Conservation (phyloP, 2,888 invertebrate genomes). For the Synanthedon tipuliformis region DNA sequence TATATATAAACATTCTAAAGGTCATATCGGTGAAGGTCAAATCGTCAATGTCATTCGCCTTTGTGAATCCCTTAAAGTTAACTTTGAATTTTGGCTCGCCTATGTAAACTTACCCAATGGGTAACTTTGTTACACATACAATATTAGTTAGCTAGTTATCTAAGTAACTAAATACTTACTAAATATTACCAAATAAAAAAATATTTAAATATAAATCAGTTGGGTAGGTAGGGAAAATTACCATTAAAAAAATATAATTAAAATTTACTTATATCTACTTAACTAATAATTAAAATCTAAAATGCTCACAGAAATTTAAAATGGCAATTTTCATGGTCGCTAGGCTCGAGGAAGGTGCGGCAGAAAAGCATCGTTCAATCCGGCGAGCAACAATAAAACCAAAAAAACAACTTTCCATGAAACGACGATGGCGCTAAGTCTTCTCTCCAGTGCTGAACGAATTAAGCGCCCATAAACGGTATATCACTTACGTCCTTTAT, state of each 20-base stretch:
- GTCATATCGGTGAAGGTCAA: no score
- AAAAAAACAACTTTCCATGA: conserved; percentile 67
- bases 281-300: conserved; percentile 2
- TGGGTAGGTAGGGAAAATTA: no score
- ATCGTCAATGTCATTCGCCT: no score
- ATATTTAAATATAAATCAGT: not conserved
- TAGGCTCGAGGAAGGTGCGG: conserved; percentile 50
- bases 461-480: conserved; percentile 28
- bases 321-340: conserved; percentile 58
- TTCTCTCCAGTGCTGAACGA: conserved; percentile 26
- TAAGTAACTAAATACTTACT: no score
- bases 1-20: no score
- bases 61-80: no score
- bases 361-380: conserved; percentile 21
- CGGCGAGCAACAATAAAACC: conserved; percentile 39
- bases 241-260: not conserved
- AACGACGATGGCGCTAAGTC: conserved; percentile 66
- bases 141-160: no score
- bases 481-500: conserved; percentile 45
- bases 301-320: conserved; percentile 20
- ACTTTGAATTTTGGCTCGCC: no score
- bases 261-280: not conserved
- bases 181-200: no score
- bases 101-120: no score
- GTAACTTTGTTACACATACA: no score